These are phyloP conservation scores for Cephus pulcher DNA, from an alignment of 2,888 invertebrate species.

Conservation along the genomic window DNA sequence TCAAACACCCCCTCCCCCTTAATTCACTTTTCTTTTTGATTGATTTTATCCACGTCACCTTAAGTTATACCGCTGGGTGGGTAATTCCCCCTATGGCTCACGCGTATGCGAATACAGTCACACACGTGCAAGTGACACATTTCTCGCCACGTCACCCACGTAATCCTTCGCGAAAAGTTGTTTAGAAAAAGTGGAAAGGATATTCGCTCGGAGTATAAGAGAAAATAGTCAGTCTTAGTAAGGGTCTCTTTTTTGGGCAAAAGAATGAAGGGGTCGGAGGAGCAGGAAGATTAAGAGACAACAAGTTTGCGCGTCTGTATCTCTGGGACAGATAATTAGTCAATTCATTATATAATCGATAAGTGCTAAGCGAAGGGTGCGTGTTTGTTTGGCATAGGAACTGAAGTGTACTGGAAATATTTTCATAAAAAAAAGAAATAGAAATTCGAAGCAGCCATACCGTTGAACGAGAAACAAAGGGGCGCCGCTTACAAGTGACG, in stretches of 20 bases:
- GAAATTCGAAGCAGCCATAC: background rate
- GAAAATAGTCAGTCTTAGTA: slow-evolving; percentile 54
- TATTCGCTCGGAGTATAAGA: slow-evolving; percentile 27
- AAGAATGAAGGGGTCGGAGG: slow-evolving; percentile 33
- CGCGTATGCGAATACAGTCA: background rate
- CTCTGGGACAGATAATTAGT: background rate
- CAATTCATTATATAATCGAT: background rate
- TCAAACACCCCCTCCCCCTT: too few relatives aligned
- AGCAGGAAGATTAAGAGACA: background rate
- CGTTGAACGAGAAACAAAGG: background rate
- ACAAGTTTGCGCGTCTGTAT: background rate
- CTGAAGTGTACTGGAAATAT: background rate
- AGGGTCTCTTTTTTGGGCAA: slow-evolving; percentile 5
- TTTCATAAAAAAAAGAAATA: background rate
- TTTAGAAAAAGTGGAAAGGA: slow-evolving; percentile 12
- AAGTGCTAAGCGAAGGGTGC: background rate
- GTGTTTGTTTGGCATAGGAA: background rate
- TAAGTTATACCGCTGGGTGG: background rate
- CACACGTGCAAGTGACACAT: background rate
- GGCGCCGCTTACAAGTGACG: background rate
- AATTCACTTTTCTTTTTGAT: background rate
- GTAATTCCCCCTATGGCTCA: background rate
- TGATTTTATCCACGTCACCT: background rate
- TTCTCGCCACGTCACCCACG: background rate
- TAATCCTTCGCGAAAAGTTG: background rate